A percentile compares a stretch with the other conserved stretches of the same genome.
Conservation (phyloP, 2,113 vertebrate genomes). For the Centropus bengalensis region DNA sequence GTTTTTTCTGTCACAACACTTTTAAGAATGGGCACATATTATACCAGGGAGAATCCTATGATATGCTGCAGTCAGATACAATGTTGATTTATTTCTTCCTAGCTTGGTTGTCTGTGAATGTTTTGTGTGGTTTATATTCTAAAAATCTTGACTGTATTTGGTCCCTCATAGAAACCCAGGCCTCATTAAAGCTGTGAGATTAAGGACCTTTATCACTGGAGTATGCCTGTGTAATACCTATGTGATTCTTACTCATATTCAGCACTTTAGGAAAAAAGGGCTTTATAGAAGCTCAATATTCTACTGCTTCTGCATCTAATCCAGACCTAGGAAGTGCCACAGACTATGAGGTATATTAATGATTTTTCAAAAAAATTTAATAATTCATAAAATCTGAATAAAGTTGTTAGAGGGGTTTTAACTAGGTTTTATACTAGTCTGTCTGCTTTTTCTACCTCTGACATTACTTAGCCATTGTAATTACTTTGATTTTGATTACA, state of each 20-base stretch:
- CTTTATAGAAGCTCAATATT: background rate
- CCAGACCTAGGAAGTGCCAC: background rate
- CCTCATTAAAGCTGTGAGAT: background rate
- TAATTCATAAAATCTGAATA: background rate
- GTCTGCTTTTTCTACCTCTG: background rate
- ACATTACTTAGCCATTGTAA: background rate
- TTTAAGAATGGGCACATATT: background rate
- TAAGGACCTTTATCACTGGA: accelerated
- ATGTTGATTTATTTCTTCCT: background rate
- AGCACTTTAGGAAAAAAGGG: background rate
- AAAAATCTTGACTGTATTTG: background rate
- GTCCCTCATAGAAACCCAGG: background rate
- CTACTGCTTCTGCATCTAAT: background rate
- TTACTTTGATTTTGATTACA: background rate
- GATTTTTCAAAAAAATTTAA: background rate
- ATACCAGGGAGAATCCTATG: background rate
- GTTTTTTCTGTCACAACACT: no score
- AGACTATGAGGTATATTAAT: background rate
- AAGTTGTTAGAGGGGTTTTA: background rate
- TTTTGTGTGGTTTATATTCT: background rate
- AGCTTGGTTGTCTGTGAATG: background rate
- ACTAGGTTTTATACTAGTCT: background rate
- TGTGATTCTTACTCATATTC: background rate
- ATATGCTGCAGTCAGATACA: background rate
- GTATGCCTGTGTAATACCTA: background rate